Evolutionary conservation across 2,888 invertebrate genomes (phyloP).

Genomic region (Alloplasta piceator): DNA sequence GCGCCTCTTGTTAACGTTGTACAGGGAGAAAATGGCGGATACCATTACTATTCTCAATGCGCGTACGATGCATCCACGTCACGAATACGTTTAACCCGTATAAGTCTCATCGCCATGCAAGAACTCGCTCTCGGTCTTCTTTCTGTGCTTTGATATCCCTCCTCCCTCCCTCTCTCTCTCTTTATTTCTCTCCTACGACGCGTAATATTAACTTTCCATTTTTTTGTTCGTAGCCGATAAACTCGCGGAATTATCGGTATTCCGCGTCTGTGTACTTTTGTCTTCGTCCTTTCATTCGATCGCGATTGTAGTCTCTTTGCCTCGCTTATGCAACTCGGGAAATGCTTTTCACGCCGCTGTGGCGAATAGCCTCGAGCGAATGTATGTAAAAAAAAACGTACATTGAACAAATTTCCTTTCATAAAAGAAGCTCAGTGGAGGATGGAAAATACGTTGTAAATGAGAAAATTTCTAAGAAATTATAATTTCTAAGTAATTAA

Average conservation of each 20-base stretch:
- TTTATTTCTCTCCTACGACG: neutral
- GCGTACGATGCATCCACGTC: constrained; percentile 62
- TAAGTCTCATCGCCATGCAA: constrained; percentile 67
- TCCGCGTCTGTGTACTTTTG: constrained; percentile 22
- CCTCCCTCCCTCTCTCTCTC: constrained; percentile 11
- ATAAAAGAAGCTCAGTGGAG: too few relatives aligned
- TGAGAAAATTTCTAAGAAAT: too few relatives aligned
- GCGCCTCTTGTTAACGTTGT: constrained; percentile 7
- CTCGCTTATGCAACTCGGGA: constrained; percentile 31
- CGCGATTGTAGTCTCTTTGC: neutral
- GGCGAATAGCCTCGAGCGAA: neutral
- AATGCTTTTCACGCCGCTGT: constrained; percentile 7
- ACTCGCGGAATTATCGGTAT: constrained; percentile 46
- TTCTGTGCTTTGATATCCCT: constrained; percentile 4
- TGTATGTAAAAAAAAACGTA: neutral
- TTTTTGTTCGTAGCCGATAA: constrained; percentile 41
- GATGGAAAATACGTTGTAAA: too few relatives aligned
- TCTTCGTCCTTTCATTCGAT: neutral
- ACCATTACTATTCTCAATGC: constrained; percentile 51
- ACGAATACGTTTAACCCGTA: constrained; percentile 74
- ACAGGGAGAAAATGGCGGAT: constrained; percentile 34
- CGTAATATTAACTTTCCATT: constrained; percentile 52
- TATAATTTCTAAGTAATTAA: too few relatives aligned
- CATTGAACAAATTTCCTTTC: too few relatives aligned
- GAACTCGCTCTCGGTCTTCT: constrained; percentile 32